These are phyloP conservation scores for Cossypha niveicapilla DNA, from an alignment of 2,797 vertebrate genomes.

Conservation along the genomic window DNA sequence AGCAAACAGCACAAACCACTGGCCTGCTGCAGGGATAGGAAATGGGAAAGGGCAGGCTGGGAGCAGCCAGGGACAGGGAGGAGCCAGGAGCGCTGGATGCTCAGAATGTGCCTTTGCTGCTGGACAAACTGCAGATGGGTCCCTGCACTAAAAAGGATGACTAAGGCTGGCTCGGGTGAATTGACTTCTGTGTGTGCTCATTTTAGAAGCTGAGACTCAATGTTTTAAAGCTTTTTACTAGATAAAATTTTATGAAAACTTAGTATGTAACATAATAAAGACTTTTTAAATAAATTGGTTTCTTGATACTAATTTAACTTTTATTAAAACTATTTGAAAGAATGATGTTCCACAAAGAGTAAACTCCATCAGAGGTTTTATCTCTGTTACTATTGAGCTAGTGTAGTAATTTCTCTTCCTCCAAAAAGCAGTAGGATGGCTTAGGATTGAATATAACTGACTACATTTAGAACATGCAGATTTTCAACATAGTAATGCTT, in stretches of 20 bases:
- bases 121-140: not conserved
- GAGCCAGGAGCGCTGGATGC: fast-evolving
- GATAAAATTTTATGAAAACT: not conserved
- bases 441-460: not conserved
- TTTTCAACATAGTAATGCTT: not conserved
- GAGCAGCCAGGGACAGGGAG: not conserved
- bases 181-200: not conserved
- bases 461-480: not conserved
- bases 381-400: not conserved
- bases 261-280: not conserved
- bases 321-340: not conserved
- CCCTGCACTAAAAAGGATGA: not conserved
- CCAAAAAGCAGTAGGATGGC: not conserved
- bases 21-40: not conserved
- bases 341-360: not conserved
- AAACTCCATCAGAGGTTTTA: not conserved
- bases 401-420: not conserved
- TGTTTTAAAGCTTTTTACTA: not conserved
- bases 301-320: not conserved
- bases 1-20: fast-evolving
- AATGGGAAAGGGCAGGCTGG: not conserved
- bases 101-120: not conserved
- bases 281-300: not conserved
- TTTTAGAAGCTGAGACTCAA: not conserved
- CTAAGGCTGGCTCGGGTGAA: not conserved